Percentiles rank a stretch among this genome's conserved stretches.
phyloP scores from a whole-genome alignment of 2,888 invertebrate genomes.

The Drosophila neonasuta region DNA sequence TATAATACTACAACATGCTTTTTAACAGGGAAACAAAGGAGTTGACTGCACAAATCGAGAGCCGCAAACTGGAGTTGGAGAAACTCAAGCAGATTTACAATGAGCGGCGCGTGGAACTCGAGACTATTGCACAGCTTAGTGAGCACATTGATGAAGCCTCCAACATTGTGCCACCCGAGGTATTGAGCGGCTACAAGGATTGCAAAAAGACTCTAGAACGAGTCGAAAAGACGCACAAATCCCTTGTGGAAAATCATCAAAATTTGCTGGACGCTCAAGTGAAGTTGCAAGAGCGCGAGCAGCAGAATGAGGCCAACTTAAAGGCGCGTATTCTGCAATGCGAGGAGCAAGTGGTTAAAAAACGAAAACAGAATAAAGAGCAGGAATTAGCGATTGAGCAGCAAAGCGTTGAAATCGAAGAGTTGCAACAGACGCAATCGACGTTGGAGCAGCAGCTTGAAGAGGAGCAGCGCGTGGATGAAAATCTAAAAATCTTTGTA shows the following conservation, averaged over 20 bases:
- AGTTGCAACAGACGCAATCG: slow-evolving; percentile 14
- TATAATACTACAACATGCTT: not conserved
- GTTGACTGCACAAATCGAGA: slow-evolving; percentile 26
- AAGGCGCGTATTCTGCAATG: slow-evolving; percentile 20
- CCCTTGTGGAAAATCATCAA: slow-evolving; percentile 22
- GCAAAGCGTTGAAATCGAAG: slow-evolving; percentile 3
- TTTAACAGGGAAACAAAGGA: slow-evolving; percentile 40
- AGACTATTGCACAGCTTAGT: slow-evolving; percentile 32
- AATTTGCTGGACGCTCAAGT: not conserved
- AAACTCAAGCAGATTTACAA: slow-evolving; percentile 46
- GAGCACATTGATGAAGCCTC: slow-evolving; percentile 49
- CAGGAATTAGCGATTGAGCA: slow-evolving; percentile 1
- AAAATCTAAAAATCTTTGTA: slow-evolving; percentile 19
- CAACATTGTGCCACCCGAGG: slow-evolving; percentile 46
- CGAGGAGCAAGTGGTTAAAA: slow-evolving; percentile 26
- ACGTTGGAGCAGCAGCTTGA: slow-evolving; percentile 12
- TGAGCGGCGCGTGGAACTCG: slow-evolving; percentile 51
- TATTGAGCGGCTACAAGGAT: slow-evolving; percentile 50
- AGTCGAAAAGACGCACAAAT: slow-evolving; percentile 29
- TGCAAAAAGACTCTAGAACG: slow-evolving; percentile 35
- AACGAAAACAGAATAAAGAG: slow-evolving; percentile 14
- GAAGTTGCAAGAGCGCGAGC: slow-evolving; percentile 21
- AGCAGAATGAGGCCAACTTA: slow-evolving; percentile 18
- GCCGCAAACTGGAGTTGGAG: slow-evolving; percentile 45
- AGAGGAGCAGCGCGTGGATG: slow-evolving; percentile 8